Evolutionary conservation across 2,888 invertebrate species (phyloP).

Genomic region (Aphidius colemani): DNA sequence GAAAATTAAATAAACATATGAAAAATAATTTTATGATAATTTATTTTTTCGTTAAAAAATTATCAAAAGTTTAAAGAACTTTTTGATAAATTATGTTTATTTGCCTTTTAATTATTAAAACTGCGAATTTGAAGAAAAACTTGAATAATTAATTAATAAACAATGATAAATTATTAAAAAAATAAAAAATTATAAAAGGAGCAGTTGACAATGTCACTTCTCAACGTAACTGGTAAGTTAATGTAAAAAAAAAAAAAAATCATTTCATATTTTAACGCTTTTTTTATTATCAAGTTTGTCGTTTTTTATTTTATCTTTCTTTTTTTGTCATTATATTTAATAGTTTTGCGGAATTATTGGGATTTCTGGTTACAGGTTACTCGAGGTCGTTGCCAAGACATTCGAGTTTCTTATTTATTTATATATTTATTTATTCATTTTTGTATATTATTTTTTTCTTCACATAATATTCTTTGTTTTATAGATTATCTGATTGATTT

Average conservation of each 20-base stretch:
- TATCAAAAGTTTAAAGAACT: too few species aligned
- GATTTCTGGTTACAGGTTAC: not conserved
- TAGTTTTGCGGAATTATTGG: not conserved
- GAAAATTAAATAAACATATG: too few species aligned
- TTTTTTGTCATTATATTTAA: too few species aligned
- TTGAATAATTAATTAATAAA: not conserved
- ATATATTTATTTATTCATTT: not conserved
- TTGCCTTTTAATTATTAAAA: not conserved
- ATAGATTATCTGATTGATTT: too few species aligned
- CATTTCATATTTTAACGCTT: not conserved
- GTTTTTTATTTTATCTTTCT: not conserved
- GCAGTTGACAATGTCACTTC: constrained; percentile 47
- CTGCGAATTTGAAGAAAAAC: not conserved
- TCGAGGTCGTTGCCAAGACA: constrained; percentile 9
- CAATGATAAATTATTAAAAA: not conserved
- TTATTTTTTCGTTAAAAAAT: too few species aligned
- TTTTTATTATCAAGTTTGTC: too few species aligned
- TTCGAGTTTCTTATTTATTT: not conserved
- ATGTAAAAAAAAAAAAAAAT: not conserved
- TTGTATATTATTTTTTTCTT: not conserved
- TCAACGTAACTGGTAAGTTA: constrained; percentile 50
- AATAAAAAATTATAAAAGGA: not conserved
- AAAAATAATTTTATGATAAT: too few species aligned
- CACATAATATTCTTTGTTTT: too few species aligned
- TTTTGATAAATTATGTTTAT: too few species aligned